Conservation (phyloP, 2,797 vertebrate species). For the Pangasius mekongensis region DNA sequence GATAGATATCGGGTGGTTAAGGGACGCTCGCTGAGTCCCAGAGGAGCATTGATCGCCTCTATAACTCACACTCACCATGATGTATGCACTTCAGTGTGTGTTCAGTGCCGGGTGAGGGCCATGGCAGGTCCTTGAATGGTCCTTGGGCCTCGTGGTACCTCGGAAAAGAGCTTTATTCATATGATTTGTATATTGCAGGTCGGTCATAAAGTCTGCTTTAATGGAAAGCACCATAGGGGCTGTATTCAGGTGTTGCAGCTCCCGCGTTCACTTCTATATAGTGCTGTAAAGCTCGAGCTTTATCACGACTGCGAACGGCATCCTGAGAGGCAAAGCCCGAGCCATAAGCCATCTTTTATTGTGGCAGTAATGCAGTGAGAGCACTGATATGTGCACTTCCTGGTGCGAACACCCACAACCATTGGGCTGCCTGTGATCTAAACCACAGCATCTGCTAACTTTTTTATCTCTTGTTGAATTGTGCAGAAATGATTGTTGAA, state of each 20-base stretch:
- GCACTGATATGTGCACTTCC: not conserved
- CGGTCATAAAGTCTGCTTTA: constrained; percentile 29
- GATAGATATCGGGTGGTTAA: constrained; percentile 55
- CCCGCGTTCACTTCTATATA: not conserved
- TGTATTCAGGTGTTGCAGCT: not conserved
- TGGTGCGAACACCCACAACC: constrained; percentile 11
- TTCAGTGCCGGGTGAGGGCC: constrained; percentile 64
- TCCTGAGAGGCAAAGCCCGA: constrained; percentile 25
- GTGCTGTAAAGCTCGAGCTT: constrained; percentile 21
- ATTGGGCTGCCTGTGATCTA: constrained; percentile 4
- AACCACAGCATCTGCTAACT: constrained; percentile 26
- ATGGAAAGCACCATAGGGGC: constrained; percentile 34
- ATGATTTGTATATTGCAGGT: constrained; percentile 29
- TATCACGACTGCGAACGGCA: not conserved
- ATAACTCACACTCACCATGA: constrained; percentile 48
- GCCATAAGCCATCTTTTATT: constrained; percentile 40
- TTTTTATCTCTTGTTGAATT: constrained; percentile 27
- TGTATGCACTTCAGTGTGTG: constrained; percentile 60
- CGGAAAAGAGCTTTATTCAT: constrained; percentile 27
- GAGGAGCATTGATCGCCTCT: constrained; percentile 51
- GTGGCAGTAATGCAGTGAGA: constrained; percentile 30
- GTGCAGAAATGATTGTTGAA: constrained; percentile 15
- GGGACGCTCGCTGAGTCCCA: constrained; percentile 57
- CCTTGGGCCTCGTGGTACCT: constrained; percentile 66
- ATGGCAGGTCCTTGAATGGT: constrained; percentile 66